Evolutionary conservation across 2,113 vertebrate genomes (phyloP).

Genomic region (Cyprinodon tularosa): DNA sequence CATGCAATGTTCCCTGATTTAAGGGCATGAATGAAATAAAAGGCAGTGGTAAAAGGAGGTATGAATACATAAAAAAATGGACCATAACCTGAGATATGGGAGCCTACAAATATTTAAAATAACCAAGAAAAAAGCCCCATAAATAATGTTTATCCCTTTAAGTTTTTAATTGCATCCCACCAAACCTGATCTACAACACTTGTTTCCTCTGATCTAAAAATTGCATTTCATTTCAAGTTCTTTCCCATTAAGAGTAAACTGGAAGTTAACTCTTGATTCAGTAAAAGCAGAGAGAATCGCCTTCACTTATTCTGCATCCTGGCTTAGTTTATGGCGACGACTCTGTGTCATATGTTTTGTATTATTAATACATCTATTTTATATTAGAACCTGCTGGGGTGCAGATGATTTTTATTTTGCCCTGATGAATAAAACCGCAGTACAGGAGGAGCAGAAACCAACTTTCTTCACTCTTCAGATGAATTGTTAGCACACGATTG

Average conservation of each 20-base stretch:
- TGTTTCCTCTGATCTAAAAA: background rate
- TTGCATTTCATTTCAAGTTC: background rate
- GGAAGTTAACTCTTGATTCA: background rate
- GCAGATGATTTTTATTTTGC: background rate
- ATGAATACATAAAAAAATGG: too few species aligned
- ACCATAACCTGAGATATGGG: too few species aligned
- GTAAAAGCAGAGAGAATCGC: background rate
- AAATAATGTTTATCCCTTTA: background rate
- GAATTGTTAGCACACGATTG: background rate
- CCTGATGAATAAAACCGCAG: background rate
- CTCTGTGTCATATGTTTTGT: background rate
- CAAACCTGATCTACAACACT: background rate
- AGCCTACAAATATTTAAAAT: background rate
- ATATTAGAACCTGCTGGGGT: background rate
- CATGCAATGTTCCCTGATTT: too few species aligned
- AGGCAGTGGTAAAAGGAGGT: too few species aligned
- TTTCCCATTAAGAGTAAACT: background rate
- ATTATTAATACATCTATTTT: background rate
- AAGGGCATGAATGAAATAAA: too few species aligned
- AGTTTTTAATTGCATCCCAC: background rate
- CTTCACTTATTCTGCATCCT: background rate
- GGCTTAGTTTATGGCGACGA: background rate
- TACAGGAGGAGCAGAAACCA: background rate
- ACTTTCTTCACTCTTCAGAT: slow-evolving; percentile 2
- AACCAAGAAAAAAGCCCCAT: background rate